Conservation (phyloP, 2,888 invertebrate genomes). For the Harpalus rubripes region DNA sequence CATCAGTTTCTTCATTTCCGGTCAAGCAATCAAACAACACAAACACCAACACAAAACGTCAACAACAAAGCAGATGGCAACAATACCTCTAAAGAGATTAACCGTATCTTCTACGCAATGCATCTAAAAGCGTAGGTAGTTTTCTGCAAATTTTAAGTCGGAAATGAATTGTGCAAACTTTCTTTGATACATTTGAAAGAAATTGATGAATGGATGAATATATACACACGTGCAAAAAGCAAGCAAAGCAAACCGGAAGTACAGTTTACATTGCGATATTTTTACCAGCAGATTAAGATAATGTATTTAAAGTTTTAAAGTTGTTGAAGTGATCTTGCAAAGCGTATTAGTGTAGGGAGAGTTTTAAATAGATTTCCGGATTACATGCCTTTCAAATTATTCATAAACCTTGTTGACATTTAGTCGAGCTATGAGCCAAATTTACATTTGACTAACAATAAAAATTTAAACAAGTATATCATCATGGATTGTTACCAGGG, state of each 20-base stretch:
- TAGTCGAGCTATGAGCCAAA: background rate
- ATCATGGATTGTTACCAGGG: too few relatives aligned
- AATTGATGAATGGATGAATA: constrained; percentile 35
- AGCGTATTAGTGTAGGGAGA: constrained; percentile 4
- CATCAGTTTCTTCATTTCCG: too few relatives aligned
- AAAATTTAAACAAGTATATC: background rate
- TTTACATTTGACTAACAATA: background rate
- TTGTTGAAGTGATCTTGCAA: background rate
- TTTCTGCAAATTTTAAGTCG: constrained; percentile 18
- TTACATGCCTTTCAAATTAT: constrained; percentile 36
- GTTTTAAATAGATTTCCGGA: constrained; percentile 53
- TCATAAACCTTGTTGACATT: constrained; percentile 40
- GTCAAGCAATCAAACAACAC: too few relatives aligned
- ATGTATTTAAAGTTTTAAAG: constrained; percentile 11
- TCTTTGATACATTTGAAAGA: constrained; percentile 47
- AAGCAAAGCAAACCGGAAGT: constrained; percentile 35
- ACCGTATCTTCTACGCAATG: background rate
- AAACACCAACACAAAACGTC: too few relatives aligned
- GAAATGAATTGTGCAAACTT: constrained; percentile 39
- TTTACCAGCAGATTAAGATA: constrained; percentile 7
- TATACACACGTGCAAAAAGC: constrained; percentile 31
- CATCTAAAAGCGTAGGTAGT: background rate
- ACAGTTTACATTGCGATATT: constrained; percentile 18
- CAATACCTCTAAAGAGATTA: constrained; percentile 28
- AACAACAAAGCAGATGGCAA: constrained; percentile 31